Conservation (phyloP, 2,888 invertebrate genomes). For the Mesorhabditis belari region DNA sequence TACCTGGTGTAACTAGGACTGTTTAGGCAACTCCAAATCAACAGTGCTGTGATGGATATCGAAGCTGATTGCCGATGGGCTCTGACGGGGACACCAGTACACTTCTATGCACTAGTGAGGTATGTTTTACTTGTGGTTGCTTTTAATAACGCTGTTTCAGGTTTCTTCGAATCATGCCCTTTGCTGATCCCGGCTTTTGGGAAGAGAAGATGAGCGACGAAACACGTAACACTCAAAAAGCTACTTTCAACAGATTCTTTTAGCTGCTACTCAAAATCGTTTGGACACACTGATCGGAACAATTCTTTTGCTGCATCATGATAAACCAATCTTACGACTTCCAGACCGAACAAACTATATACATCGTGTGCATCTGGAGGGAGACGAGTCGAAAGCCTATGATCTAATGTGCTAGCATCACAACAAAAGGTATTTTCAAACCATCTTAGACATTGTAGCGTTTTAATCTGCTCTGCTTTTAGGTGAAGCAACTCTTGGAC, state of each 20-base stretch:
- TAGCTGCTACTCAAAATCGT: constrained; percentile 59
- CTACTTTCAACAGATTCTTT: not conserved
- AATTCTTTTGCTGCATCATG: constrained; percentile 73
- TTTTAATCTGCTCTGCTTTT: no score
- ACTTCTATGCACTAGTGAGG: constrained; percentile 60
- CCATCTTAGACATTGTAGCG: no score
- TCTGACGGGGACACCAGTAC: constrained; percentile 83
- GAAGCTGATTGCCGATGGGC: constrained; percentile 72
- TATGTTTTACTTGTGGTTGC: constrained; percentile 14
- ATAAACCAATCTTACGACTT: constrained; percentile 52
- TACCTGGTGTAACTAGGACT: constrained; percentile 73
- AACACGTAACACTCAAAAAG: constrained; percentile 15
- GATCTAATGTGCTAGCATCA: constrained; percentile 42
- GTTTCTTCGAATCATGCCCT: constrained; percentile 78
- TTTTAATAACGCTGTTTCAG: constrained; percentile 54
- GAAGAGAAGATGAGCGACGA: constrained; percentile 75
- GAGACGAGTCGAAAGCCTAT: constrained; percentile 52
- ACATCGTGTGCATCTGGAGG: constrained; percentile 49
- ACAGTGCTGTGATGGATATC: constrained; percentile 64
- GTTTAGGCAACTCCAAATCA: constrained; percentile 58
- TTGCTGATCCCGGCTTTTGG: constrained; percentile 83
- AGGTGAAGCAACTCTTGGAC: no score
- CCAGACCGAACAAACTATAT: constrained; percentile 41
- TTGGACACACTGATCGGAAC: constrained; percentile 78
- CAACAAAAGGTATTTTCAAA: constrained; percentile 25